Conservation (phyloP, 2,888 invertebrate species). For the Margaritifera margaritifera region DNA sequence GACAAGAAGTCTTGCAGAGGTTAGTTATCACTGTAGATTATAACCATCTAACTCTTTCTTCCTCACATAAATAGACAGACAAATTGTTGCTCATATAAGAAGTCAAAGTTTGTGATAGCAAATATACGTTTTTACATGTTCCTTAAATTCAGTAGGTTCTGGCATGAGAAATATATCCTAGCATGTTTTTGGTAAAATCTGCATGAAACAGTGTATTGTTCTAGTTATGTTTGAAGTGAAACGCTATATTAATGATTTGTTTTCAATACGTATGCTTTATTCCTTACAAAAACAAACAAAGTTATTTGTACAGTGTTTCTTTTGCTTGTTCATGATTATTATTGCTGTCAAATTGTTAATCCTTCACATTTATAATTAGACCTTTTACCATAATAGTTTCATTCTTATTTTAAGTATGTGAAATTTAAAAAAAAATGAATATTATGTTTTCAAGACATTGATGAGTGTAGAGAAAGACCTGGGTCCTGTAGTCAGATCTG, state of each 20-base stretch:
- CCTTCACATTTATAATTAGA: neutral
- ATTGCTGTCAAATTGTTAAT: neutral
- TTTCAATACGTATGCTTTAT: too few relatives aligned
- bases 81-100: too few relatives aligned
- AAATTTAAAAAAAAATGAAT: neutral
- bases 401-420: neutral
- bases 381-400: neutral
- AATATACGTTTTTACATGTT: too few relatives aligned
- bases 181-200: too few relatives aligned
- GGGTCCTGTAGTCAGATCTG: constrained; percentile 96
- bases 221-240: neutral
- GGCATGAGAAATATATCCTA: too few relatives aligned
- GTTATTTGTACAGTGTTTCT: neutral
- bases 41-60: neutral
- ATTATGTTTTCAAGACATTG: constrained; percentile 77
- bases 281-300: neutral
- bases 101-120: too few relatives aligned
- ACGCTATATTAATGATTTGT: too few relatives aligned
- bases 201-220: neutral
- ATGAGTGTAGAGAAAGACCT: constrained; percentile 80
- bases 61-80: too few relatives aligned
- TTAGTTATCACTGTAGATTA: constrained; percentile 27
- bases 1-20: constrained; percentile 82
- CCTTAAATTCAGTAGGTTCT: too few relatives aligned
- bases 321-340: constrained; percentile 1